Evolutionary conservation across 2,113 vertebrate species (phyloP).

Genomic region (Natator depressus): DNA sequence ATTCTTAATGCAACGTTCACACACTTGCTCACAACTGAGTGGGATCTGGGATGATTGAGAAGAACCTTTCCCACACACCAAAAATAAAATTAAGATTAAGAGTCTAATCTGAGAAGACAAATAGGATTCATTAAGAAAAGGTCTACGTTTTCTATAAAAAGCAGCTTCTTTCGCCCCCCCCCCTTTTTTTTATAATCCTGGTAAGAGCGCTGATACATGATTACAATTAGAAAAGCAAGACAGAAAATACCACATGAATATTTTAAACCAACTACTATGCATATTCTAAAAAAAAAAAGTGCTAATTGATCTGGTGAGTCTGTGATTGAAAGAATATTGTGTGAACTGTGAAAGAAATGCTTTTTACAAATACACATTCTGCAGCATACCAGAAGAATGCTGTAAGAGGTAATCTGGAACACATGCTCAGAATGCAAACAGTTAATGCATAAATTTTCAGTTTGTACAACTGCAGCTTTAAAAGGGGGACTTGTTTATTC

Average conservation of each 20-base stretch:
- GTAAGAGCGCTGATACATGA: constrained; percentile 24
- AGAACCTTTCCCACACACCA: constrained; percentile 44
- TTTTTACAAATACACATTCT: constrained; percentile 73
- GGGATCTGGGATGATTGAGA: constrained; percentile 33
- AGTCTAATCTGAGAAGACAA: constrained; percentile 28
- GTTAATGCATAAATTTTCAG: constrained; percentile 92
- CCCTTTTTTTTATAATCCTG: background rate
- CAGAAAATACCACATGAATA: constrained; percentile 13
- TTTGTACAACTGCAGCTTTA: constrained; percentile 90
- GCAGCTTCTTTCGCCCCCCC: background rate
- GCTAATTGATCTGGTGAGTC: constrained; percentile 78
- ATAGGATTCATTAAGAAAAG: constrained; percentile 37
- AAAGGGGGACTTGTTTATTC: constrained; percentile 95
- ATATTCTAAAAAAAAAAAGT: constrained; percentile 66
- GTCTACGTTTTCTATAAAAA: constrained; percentile 28
- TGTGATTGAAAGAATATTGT: constrained; percentile 75
- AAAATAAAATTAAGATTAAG: constrained; percentile 61
- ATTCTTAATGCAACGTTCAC: constrained; percentile 20
- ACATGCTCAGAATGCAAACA: constrained; percentile 93
- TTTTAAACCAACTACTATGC: constrained; percentile 55
- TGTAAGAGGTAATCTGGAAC: constrained; percentile 92
- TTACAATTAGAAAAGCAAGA: constrained; percentile 50
- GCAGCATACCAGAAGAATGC: constrained; percentile 83
- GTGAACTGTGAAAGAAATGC: constrained; percentile 74
- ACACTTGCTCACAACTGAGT: background rate